Evolutionary conservation across 2,888 invertebrate genomes (phyloP), one percentile per base, ranked within the genome.

Genomic region (Eristalis pertinax): DNA sequence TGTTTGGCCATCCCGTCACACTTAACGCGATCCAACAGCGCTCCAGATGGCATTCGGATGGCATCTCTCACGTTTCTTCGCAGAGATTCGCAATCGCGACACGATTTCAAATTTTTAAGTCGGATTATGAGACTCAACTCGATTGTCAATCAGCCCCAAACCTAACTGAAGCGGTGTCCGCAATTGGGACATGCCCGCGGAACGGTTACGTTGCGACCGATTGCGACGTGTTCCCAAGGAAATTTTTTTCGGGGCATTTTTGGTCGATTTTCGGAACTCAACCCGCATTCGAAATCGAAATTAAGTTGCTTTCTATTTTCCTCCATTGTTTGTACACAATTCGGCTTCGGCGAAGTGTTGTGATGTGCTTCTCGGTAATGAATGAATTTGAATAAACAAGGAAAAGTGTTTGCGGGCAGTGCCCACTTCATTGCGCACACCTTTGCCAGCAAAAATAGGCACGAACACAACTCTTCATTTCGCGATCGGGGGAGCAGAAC

Each of bases 1-100:
- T 73, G 50, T 80, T 67, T 80, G 80, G 38, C 73, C 68, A 80
- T 38, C 58, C 67, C 58, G 70, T 60, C 78, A 68, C 73, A 56
- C 50, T 74, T 73, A 80, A 73, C 58, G 32, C 43, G 41, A 56
- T 70, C 64, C 19, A 19, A 8, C 22, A 38, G 19, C 26, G 73
- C 38, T 63, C 63, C 80, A 80, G 32, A 73, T 74, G 38, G 38
- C 68, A 50, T 50, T 79, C 41, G 63, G 50, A 43, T 63, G 32
- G 32, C 15, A 77, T 50, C 62, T 63, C 60, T 26, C 32, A 24
- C 35, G 35, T 76, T 10, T 15, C 29, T 60, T 22, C 38, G 10
- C 35, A 35, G 22, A 26, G 50, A 50, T 50, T 50, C 19, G 50
- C 50, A 50, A 50, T 50, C 50, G 19, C 50, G 50, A 50, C 50